These are phyloP conservation scores for Orchestia grillus DNA, from an alignment of 1,140 invertebrate species.

Conservation along the genomic window DNA sequence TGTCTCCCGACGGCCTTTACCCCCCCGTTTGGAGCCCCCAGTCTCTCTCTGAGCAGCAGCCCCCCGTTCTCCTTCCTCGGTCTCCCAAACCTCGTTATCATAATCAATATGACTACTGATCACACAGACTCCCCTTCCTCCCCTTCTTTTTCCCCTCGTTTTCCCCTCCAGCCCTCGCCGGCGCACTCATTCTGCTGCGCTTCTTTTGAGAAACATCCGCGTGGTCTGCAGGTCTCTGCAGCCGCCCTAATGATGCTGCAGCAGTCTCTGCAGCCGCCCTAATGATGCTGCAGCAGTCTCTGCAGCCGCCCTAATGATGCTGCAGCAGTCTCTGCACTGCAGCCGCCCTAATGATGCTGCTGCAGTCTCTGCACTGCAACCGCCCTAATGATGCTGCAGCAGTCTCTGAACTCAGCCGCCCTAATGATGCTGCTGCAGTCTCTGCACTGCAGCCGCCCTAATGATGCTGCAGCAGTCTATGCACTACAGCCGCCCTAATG, in stretches of 20 bases:
- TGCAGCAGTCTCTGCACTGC: not conserved
- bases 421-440: not conserved
- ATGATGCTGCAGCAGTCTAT: not conserved
- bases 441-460: not conserved
- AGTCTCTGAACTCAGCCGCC: no score
- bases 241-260: constrained; percentile 2
- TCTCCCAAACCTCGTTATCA: constrained; percentile 53
- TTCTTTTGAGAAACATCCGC: not conserved
- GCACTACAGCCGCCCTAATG: not conserved
- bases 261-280: not conserved
- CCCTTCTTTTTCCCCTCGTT: not conserved
- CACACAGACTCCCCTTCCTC: constrained; percentile 9
- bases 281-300: not conserved
- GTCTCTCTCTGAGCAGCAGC: not conserved
- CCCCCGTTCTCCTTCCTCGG: not conserved
- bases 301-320: not conserved
- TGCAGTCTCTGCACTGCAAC: not conserved
- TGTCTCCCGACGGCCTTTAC: not conserved
- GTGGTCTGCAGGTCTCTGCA: not conserved
- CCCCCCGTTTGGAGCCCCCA: not conserved
- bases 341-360: not conserved
- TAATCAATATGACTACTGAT: constrained; percentile 57
- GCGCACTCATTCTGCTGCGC: not conserved
- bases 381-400: no score
- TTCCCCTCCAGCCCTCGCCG: not conserved